Conservation (phyloP, 1,140 invertebrate genomes). For the Octopus bimaculoides region DNA sequence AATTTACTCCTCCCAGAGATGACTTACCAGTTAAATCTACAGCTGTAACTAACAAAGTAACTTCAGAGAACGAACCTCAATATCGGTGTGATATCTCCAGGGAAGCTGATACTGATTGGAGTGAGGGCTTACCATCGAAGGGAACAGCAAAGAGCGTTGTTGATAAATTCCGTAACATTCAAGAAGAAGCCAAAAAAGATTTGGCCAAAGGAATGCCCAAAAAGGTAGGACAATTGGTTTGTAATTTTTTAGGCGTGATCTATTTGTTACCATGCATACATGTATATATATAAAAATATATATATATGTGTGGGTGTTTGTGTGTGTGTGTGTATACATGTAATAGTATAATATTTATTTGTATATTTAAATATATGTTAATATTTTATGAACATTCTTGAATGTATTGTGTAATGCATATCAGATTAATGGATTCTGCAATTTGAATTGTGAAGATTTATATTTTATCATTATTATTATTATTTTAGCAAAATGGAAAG, state of each 20-base stretch:
- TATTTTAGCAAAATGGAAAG: too few relatives aligned
- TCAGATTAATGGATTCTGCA: too few relatives aligned
- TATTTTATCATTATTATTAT: too few relatives aligned
- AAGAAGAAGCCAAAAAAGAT: conserved; percentile 40
- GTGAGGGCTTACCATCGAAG: conserved; percentile 39
- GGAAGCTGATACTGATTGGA: conserved; percentile 44
- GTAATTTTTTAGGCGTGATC: background rate
- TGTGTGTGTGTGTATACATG: too few relatives aligned
- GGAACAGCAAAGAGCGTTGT: conserved; percentile 46
- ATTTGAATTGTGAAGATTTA: too few relatives aligned
- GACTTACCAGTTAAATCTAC: conserved; percentile 25
- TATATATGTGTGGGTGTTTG: too few relatives aligned
- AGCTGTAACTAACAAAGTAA: conserved; percentile 27
- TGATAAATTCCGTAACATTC: conserved; percentile 43
- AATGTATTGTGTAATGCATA: too few relatives aligned
- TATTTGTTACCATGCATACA: background rate
- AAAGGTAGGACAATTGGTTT: conserved; percentile 34
- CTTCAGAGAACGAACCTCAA: conserved; percentile 44
- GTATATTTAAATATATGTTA: too few relatives aligned
- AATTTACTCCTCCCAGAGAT: conserved; percentile 49
- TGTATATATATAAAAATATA: background rate
- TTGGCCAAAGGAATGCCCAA: conserved; percentile 35
- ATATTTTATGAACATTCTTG: too few relatives aligned
- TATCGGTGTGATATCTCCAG: conserved; percentile 30
- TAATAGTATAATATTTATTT: too few relatives aligned